Percentiles rank a stretch among this genome's conserved stretches.
phyloP scores from a whole-genome alignment of 2,113 vertebrate genomes.

The Leucosticte australis region DNA sequence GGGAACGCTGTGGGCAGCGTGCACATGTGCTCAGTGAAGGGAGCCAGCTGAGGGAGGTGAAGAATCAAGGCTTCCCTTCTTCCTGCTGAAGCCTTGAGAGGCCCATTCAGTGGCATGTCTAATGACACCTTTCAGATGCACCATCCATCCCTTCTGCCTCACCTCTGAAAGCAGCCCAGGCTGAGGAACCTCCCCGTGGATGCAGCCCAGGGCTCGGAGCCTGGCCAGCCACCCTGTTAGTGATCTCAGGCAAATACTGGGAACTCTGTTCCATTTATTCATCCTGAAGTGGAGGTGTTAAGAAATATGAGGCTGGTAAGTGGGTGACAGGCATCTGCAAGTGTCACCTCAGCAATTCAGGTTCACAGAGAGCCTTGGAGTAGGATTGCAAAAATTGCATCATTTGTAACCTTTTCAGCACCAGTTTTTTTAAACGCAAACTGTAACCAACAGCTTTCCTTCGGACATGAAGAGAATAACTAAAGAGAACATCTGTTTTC shows the following conservation, averaged over 20 bases:
- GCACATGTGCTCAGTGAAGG: background rate
- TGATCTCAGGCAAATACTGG: background rate
- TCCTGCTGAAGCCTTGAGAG: background rate
- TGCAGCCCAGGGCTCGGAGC: background rate
- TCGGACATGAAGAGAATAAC: conserved; percentile 48
- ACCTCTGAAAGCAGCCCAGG: background rate
- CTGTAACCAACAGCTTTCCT: conserved; percentile 41
- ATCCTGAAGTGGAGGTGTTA: background rate
- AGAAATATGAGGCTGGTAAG: conserved; percentile 26
- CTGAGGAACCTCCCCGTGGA: background rate
- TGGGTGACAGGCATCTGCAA: conserved; percentile 28
- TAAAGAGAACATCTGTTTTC: conserved; percentile 69
- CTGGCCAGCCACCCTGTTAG: background rate
- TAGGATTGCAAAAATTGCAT: conserved; percentile 25
- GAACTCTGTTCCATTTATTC: conserved; percentile 2
- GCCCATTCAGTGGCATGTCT: background rate
- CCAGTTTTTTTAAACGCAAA: background rate
- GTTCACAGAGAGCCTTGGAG: conserved; percentile 16
- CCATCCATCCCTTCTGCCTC: background rate
- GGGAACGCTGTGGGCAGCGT: background rate
- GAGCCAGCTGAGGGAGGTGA: background rate
- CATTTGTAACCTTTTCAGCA: conserved; percentile 50
- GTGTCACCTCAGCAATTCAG: conserved; percentile 2
- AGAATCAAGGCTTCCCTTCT: background rate
- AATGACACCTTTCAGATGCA: background rate